These are phyloP conservation scores for Leptodactylus fallax DNA, from an alignment of 2,797 vertebrate species.

Conservation along the genomic window DNA sequence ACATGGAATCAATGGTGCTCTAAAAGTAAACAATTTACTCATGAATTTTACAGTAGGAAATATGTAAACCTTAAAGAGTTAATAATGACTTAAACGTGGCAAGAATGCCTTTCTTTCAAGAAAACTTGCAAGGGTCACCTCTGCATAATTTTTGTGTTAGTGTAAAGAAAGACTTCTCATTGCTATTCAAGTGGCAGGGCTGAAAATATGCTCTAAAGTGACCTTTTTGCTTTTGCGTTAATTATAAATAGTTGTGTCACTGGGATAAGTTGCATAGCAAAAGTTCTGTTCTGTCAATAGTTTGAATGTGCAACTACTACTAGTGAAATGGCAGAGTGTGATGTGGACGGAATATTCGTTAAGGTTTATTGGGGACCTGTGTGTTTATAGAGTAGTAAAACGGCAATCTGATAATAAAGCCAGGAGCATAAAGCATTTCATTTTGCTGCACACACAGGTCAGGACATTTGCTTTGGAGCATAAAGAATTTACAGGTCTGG, in stretches of 20 bases:
- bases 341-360: background rate
- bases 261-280: conserved; percentile 71
- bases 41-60: background rate
- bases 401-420: conserved; percentile 35
- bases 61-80: background rate
- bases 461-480: conserved; percentile 59
- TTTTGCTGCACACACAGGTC: conserved; percentile 4
- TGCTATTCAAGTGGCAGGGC: conserved; percentile 66
- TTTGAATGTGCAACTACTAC: conserved; percentile 69
- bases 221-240: conserved; percentile 73
- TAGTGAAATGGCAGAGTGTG: conserved; percentile 55
- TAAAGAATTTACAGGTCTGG: conserved; percentile 65
- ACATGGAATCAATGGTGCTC: no score
- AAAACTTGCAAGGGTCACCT: conserved; percentile 50
- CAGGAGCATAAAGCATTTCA: conserved; percentile 43
- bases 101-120: conserved; percentile 49
- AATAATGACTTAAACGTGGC: background rate
- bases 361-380: background rate
- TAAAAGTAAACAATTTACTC: background rate
- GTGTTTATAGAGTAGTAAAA: background rate
- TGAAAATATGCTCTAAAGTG: conserved; percentile 60
- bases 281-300: conserved; percentile 71
- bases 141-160: conserved; percentile 66
- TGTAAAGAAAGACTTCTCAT: conserved; percentile 65
- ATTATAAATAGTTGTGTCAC: conserved; percentile 77